A percentile compares a stretch with the other conserved stretches of the same genome.
Conservation (phyloP, 1,140 invertebrate species). For the Chymomyza costata region DNA sequence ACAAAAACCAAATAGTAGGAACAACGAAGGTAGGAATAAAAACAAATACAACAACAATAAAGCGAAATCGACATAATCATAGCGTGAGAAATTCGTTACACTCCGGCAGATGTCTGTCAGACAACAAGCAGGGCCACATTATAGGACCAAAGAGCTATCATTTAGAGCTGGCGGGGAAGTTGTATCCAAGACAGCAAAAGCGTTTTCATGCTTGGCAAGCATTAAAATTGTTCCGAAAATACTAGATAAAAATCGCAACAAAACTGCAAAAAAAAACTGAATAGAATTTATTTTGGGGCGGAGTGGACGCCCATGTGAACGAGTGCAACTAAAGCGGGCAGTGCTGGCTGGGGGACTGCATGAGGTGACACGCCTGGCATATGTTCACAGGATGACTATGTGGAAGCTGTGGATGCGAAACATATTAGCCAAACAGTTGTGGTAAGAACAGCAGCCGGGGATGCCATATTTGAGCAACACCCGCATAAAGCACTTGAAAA, state of each 20-base stretch:
- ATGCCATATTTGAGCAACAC: constrained; percentile 65
- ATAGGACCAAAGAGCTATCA: constrained; percentile 19
- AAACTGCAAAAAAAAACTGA: constrained; percentile 11
- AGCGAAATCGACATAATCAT: constrained; percentile 71
- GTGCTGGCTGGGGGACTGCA: neutral
- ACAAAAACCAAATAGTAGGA: constrained; percentile 39
- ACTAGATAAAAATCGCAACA: constrained; percentile 48
- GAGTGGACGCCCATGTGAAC: constrained; percentile 17
- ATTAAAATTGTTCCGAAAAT: constrained; percentile 68
- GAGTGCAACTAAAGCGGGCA: constrained; percentile 26
- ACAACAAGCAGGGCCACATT: constrained; percentile 37
- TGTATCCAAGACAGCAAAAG: constrained; percentile 43
- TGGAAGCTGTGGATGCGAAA: neutral
- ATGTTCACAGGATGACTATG: constrained; percentile 56
- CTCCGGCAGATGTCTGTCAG: constrained; percentile 58
- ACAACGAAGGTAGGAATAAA: constrained; percentile 32
- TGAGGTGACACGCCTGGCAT: constrained; percentile 60
- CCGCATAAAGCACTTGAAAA: constrained; percentile 61
- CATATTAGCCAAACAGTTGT: neutral
- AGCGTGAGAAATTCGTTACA: constrained; percentile 73
- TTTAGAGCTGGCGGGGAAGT: constrained; percentile 9
- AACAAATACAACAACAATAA: constrained; percentile 31
- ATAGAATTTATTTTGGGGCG: constrained; percentile 11
- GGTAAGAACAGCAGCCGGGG: constrained; percentile 7
- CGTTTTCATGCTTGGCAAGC: constrained; percentile 70